These are phyloP conservation scores for Drosophila sucinea DNA, from an alignment of 1,140 invertebrate genomes.

Conservation along the genomic window DNA sequence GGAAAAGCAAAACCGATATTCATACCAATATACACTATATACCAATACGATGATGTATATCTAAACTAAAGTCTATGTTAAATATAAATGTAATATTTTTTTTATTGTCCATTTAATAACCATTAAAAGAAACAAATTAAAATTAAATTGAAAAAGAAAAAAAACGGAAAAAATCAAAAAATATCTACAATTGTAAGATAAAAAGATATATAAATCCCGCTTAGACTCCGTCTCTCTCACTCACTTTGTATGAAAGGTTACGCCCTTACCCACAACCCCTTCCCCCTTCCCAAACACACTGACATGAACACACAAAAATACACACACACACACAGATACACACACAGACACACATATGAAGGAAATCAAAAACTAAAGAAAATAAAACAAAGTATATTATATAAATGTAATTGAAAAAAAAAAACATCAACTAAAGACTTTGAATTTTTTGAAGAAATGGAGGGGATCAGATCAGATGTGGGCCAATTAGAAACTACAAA, in stretches of 20 bases:
- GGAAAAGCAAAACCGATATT: slow-evolving; percentile 7
- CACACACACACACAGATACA: too few species aligned
- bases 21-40: slow-evolving; percentile 13
- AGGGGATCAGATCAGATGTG: too few species aligned
- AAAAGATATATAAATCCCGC: slow-evolving; percentile 7
- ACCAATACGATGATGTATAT: slow-evolving; percentile 12
- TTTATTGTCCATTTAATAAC: slow-evolving; percentile 9
- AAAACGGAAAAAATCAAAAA: slow-evolving; percentile 54
- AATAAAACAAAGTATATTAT: slow-evolving; percentile 39
- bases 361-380: slow-evolving; percentile 26
- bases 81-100: slow-evolving; percentile 19
- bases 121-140: slow-evolving; percentile 15
- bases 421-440: not conserved
- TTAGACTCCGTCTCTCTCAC: slow-evolving; percentile 1
- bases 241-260: slow-evolving; percentile 7
- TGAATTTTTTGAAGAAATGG: not conserved
- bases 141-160: slow-evolving; percentile 26
- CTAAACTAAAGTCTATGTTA: slow-evolving; percentile 8
- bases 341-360: slow-evolving; percentile 20
- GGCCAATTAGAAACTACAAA: too few species aligned
- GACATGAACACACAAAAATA: not conserved
- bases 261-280: not conserved
- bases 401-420: slow-evolving; percentile 64
- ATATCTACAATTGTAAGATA: slow-evolving; percentile 27
- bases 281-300: not conserved